Percentiles rank a stretch among this genome's conserved stretches.
These are phyloP conservation scores for Ctenicera cuprea DNA, from an alignment of 2,888 invertebrate species.

Conservation along the genomic window DNA sequence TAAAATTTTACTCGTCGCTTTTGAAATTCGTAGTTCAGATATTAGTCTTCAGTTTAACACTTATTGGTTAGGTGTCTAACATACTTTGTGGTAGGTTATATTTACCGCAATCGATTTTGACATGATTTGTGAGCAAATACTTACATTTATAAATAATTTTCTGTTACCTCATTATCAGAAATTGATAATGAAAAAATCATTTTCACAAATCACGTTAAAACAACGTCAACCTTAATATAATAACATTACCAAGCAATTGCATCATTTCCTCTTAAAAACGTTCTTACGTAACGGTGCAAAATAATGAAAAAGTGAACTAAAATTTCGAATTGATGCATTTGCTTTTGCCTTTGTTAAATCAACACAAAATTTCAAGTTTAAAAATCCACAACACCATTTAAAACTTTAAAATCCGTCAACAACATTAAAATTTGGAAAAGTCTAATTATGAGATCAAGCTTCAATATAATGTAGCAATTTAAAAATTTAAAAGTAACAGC, in stretches of 20 bases:
- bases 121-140: neutral
- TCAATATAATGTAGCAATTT: neutral
- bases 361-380: constrained; percentile 16
- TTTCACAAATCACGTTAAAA: neutral
- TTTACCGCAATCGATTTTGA: neutral
- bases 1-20: no score
- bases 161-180: no score
- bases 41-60: no score
- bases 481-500: no score
- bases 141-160: neutral
- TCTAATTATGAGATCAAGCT: constrained; percentile 30
- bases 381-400: neutral
- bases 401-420: constrained; percentile 20
- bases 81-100: neutral
- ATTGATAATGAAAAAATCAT: no score
- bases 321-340: constrained; percentile 11
- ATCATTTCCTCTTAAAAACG: neutral
- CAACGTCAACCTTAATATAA: neutral
- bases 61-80: no score
- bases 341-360: neutral
- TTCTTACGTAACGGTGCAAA: neutral
- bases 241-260: constrained; percentile 4
- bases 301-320: neutral
- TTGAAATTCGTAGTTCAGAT: no score
- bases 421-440: constrained; percentile 24